Evolutionary conservation across 2,888 invertebrate species (phyloP), one percentile per base, ranked within the genome.

Genomic region (Pocota personata): DNA sequence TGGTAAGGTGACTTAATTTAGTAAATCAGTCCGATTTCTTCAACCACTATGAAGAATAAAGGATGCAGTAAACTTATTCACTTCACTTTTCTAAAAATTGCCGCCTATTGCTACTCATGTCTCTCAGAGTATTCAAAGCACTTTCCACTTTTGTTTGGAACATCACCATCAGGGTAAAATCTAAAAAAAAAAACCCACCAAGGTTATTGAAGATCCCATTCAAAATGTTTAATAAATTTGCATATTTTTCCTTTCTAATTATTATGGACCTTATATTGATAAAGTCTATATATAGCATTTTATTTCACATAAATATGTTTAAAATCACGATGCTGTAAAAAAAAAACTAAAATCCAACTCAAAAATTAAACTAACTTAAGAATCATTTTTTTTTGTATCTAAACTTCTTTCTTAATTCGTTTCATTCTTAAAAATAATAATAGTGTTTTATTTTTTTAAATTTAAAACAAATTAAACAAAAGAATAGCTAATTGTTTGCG

Each of bases 401-500:
- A 24, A 50, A 21, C n/a, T n/a, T 14, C 14, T 7, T 10, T 32
- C 10, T 6, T 55, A 55, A 35, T 19, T 46, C 16, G 4, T 16
- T 55, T 4, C 27, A 55, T 19, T 40, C 35, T 3, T 40, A 5
- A 1, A 40, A 40, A 40, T n/a, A n/a, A n/a, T n/a, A n/a, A n/a
- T n/a, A 6, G 10, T 8, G 10, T 32, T 8, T 8, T 10, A 21
- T 50, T 7, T 50, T 8, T 21, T 24, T 12, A 24, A 24, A 37
- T 5, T 1, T 1, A 7, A 52, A 0, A 50, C 19, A 52, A 60
- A 69, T 21, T 37, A 43, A 12, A 58, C 4, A n/a, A 43, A 5
- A 8, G 3, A 62, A 60, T 32, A 27, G 19, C 43, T 62, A 52
- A 32, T 78, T 67, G 52, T 37, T 71, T 77, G n/a, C 55, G 55